Percentiles rank a stretch among this genome's conserved stretches.
phyloP scores from a whole-genome alignment of 2,797 vertebrate species.

The Erpetoichthys calabaricus region DNA sequence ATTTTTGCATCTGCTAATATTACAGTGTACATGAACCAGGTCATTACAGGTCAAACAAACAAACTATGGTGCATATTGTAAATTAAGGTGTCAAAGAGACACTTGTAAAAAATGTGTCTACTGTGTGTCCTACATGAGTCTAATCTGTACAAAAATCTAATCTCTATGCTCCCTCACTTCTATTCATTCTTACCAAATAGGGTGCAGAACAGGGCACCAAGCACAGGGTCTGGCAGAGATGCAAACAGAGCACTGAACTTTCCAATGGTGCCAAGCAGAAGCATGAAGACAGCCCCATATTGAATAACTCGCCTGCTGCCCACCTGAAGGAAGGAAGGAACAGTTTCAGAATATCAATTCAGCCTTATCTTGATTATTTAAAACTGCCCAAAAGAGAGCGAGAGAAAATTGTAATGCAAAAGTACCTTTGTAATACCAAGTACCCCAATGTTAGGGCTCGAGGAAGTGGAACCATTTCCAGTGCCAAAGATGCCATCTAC shows the following conservation, averaged over 20 bases:
- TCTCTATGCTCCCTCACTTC: background rate
- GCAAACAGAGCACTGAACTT: slow-evolving; percentile 97
- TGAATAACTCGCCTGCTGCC: slow-evolving; percentile 91
- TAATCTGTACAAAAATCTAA: background rate
- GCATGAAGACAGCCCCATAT: slow-evolving; percentile 87
- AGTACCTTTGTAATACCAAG: slow-evolving; percentile 91
- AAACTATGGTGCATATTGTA: no score
- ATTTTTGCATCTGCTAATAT: no score
- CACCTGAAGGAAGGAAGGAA: slow-evolving; percentile 46
- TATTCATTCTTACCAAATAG: slow-evolving; percentile 59
- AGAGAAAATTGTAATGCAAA: background rate
- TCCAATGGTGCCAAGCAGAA: slow-evolving; percentile 78
- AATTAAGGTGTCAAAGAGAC: no score
- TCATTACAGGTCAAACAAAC: no score
- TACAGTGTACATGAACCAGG: no score
- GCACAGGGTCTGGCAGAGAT: slow-evolving; percentile 83
- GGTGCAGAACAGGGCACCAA: slow-evolving; percentile 92
- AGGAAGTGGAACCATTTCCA: slow-evolving; percentile 94
- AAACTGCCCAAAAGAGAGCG: background rate
- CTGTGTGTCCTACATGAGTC: background rate
- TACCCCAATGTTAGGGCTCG: slow-evolving; percentile 94
- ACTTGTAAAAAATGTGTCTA: no score
- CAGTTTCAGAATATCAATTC: background rate
- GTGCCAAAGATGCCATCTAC: slow-evolving; percentile 90
- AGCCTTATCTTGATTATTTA: background rate